Conservation (phyloP, 2,888 invertebrate genomes). For the Erannis defoliaria region DNA sequence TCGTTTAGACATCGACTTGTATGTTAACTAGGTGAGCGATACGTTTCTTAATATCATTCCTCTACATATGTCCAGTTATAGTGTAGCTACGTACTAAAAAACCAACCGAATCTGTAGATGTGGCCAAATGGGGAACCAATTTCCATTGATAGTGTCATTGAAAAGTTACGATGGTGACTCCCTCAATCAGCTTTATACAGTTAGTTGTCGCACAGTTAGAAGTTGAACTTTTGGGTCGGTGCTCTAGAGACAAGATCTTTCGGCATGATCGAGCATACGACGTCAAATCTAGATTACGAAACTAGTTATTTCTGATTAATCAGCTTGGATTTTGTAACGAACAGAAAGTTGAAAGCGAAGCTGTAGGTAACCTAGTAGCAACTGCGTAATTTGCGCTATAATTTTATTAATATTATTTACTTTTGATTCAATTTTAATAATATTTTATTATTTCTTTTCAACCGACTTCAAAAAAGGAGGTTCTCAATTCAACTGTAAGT, state of each 20-base stretch:
- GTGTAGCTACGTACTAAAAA: background rate
- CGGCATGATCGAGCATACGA: slow-evolving; percentile 20
- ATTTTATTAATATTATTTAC: too few relatives aligned
- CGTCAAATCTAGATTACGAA: slow-evolving; percentile 43
- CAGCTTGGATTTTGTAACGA: slow-evolving; percentile 16
- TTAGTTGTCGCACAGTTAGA: background rate
- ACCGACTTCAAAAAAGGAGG: too few relatives aligned
- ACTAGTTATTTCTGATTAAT: slow-evolving; percentile 15
- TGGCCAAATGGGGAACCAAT: background rate
- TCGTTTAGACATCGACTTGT: slow-evolving; percentile 47
- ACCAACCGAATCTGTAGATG: background rate
- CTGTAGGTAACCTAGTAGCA: slow-evolving; percentile 3
- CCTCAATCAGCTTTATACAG: background rate
- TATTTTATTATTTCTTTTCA: too few relatives aligned
- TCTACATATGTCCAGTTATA: background rate
- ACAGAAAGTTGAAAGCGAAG: slow-evolving; percentile 29
- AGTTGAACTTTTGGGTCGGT: slow-evolving; percentile 1
- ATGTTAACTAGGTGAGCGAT: slow-evolving; percentile 15
- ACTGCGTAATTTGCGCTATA: too few relatives aligned
- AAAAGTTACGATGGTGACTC: background rate
- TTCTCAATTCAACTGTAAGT: too few relatives aligned
- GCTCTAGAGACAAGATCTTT: slow-evolving; percentile 20
- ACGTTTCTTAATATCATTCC: slow-evolving; percentile 7
- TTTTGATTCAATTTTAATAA: too few relatives aligned
- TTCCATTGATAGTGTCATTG: background rate